Percentiles rank a stretch among this genome's conserved stretches.
These are phyloP conservation scores for Spea bombifrons DNA, from an alignment of 2,113 vertebrate genomes.

Conservation along the genomic window DNA sequence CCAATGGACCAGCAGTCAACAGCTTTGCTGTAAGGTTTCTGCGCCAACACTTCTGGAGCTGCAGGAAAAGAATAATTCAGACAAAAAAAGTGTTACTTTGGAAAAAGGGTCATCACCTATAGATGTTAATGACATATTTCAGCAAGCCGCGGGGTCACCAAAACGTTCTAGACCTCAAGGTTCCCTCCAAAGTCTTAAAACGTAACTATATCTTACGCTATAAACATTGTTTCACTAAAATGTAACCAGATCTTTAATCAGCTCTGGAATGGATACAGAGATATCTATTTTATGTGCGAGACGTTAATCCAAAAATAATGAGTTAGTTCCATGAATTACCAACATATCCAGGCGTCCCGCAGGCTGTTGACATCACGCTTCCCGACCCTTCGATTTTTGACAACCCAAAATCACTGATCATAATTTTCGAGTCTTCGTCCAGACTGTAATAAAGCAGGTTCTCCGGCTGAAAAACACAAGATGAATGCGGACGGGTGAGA, in stretches of 20 bases:
- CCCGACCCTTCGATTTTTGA: constrained; percentile 90
- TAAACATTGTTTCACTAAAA: too few species aligned
- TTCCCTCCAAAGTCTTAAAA: too few species aligned
- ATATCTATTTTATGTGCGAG: too few species aligned
- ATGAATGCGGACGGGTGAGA: too few species aligned
- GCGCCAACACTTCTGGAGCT: constrained; percentile 95
- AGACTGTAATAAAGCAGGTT: constrained; percentile 95
- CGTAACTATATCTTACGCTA: too few species aligned
- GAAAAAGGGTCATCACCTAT: too few species aligned
- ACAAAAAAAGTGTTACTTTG: not conserved
- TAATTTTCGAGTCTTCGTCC: constrained; percentile 97
- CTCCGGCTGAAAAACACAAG: constrained; percentile 74
- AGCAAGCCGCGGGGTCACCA: too few species aligned
- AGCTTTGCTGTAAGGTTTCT: constrained; percentile 97
- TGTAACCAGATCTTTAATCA: too few species aligned
- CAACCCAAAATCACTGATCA: constrained; percentile 96
- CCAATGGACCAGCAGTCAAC: constrained; percentile 99
- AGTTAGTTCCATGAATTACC: constrained; percentile 64
- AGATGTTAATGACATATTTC: not conserved
- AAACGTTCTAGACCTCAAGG: too few species aligned
- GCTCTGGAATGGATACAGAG: too few species aligned
- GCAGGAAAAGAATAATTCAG: not conserved
- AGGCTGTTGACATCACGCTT: constrained; percentile 94
- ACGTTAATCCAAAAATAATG: too few species aligned
- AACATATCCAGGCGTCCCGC: constrained; percentile 92